Base-by-base conservation (phyloP, 2,113 vertebrate species). In the Puntigrus tetrazona region DNA sequence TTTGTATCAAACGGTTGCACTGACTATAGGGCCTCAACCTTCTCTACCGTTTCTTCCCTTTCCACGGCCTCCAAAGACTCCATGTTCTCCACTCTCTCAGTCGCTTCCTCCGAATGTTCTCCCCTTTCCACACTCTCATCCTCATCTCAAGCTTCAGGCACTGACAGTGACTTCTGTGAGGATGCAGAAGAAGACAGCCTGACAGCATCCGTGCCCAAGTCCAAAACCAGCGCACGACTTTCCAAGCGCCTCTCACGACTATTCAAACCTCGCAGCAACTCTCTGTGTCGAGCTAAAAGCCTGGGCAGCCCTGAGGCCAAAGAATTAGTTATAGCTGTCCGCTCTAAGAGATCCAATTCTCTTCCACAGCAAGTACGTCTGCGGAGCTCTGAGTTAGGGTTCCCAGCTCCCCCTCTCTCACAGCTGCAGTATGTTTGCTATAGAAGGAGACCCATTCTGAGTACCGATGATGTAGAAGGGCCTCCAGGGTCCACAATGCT, bases 151-250 rank as follows among this genome's bases (percentile, higher is more conserved):
- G 86, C 86, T n/a, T 89, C 88, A 0, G 96, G 94, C 74, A 86
- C 92, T 63, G 98, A 99, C 90, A 98, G 97, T 0, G 98, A 97
- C 87, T 99, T 96, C 1, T 94, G 92, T 0, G 98, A 99, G 16
- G 98, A 99, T 83, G 93, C 90, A 0, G 97, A 98, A 0, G 97
- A 98, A 82, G 94, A 95, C 27, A 85, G 86, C 10, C 88, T 74
- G 29, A 86, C 90, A 5, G 87, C 86, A 76, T 80, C 88, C 0
- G 1, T 10, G 0, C 88, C 50, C 38, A 93, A 91, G 69, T 8
- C 88, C 82, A 92, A 76, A 69, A 85, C 89, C 18, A 84, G 94
- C 0, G 85, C 88, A 6, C 94, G 94, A 0, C 92, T 98, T 85
- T 95, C 96, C 85, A 93, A 94, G 86, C 95, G 94, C 84, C 86